Evolutionary conservation across 2,113 vertebrate genomes (phyloP).

Genomic region (Balaenoptera acutorostrata): DNA sequence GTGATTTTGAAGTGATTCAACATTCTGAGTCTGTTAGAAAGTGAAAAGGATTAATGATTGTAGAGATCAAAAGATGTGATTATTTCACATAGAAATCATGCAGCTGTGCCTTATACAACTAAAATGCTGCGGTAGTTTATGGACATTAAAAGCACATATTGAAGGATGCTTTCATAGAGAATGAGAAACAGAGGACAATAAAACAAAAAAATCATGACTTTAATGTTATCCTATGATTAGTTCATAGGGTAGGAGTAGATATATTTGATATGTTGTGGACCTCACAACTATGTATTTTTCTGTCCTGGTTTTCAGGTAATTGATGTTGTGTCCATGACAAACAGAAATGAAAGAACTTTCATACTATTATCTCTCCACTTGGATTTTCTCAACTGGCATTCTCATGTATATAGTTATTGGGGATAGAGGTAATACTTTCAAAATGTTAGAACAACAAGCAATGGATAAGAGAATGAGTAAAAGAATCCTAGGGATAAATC

Average conservation of each 20-base stretch:
- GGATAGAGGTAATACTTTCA: not conserved
- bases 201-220: not conserved
- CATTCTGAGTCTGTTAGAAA: not conserved
- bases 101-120: constrained; percentile 32
- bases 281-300: not conserved
- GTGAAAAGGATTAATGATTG: constrained; percentile 1
- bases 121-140: not conserved
- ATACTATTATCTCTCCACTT: not conserved
- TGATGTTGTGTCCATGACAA: not conserved
- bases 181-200: not conserved
- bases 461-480: not conserved
- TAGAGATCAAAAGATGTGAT: constrained; percentile 27
- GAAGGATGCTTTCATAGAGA: not conserved
- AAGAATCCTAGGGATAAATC: not conserved
- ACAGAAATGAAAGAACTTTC: not conserved
- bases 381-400: not conserved
- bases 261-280: not conserved
- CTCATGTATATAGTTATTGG: not conserved
- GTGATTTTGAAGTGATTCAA: constrained; percentile 1
- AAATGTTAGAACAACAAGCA: not conserved
- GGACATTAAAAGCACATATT: not conserved
- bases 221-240: not conserved
- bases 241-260: not conserved
- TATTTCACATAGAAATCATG: constrained; percentile 11
- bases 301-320: not conserved